Evolutionary conservation across 2,888 invertebrate genomes (phyloP).

Genomic region (Eupeodes latifasciatus): DNA sequence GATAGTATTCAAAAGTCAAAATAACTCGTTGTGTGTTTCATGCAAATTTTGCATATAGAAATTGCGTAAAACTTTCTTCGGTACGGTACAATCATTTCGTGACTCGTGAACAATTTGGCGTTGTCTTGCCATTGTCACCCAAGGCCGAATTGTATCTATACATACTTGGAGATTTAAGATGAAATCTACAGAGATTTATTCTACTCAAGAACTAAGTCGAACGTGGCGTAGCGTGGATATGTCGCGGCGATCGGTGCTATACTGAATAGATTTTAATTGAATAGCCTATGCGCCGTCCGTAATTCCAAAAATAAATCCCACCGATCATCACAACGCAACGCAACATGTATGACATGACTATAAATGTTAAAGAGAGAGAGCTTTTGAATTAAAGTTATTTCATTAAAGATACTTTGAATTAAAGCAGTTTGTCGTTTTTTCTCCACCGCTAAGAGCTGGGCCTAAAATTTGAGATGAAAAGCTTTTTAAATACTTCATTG

Average conservation of each 20-base stretch:
- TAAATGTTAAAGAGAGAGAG: constrained; percentile 32
- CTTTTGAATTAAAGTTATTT: constrained; percentile 22
- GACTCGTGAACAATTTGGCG: constrained; percentile 45
- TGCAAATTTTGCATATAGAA: constrained; percentile 38
- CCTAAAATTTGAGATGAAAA: constrained; percentile 5
- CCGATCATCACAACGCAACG: constrained; percentile 37
- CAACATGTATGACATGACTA: constrained; percentile 53
- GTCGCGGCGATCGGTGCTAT: constrained; percentile 68
- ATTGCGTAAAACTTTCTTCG: constrained; percentile 69
- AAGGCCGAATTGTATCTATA: constrained; percentile 64
- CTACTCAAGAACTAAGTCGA: constrained; percentile 32
- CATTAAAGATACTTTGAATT: not conserved
- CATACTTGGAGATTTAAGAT: constrained; percentile 67
- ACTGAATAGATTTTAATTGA: constrained; percentile 30
- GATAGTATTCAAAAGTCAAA: constrained; percentile 1
- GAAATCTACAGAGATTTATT: constrained; percentile 55
- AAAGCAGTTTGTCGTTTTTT: not conserved
- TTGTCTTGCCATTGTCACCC: constrained; percentile 58
- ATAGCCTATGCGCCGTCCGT: constrained; percentile 37
- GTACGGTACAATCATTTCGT: constrained; percentile 39
- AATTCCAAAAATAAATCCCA: constrained; percentile 65
- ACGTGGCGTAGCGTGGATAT: constrained; percentile 53
- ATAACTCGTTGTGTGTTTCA: not conserved
- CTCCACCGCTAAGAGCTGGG: not conserved
- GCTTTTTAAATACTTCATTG: not conserved